Evolutionary conservation across 2,888 invertebrate genomes (phyloP).

Genomic region (Tetranychus piercei): DNA sequence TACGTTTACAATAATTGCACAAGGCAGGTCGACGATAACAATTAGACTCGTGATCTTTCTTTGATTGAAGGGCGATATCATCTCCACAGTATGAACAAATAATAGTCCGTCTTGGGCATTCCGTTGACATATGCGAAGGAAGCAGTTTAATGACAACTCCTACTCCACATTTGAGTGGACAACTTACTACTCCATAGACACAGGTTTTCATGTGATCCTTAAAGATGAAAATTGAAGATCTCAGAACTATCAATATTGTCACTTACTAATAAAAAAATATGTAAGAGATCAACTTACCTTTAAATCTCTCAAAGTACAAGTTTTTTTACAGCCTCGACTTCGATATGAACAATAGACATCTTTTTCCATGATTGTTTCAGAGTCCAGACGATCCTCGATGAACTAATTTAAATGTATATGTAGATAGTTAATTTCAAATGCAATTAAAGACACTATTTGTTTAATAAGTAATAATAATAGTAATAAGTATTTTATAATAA

Average conservation of each 20-base stretch:
- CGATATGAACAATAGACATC: slow-evolving; percentile 19
- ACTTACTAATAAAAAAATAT: background rate
- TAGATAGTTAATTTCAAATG: background rate
- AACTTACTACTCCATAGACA: slow-evolving; percentile 17
- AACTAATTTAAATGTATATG: slow-evolving; percentile 1
- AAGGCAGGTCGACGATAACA: slow-evolving; percentile 15
- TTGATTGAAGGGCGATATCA: slow-evolving; percentile 15
- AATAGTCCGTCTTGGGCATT: slow-evolving; percentile 16
- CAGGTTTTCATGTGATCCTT: slow-evolving; percentile 17
- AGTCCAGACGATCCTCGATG: slow-evolving; percentile 10
- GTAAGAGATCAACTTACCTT: slow-evolving; percentile 3
- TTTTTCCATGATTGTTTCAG: slow-evolving; percentile 12
- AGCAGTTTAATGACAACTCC: slow-evolving; percentile 17
- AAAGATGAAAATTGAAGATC: background rate
- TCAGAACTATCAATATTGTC: background rate
- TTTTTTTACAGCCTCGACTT: slow-evolving; percentile 17
- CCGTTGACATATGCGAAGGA: slow-evolving; percentile 16
- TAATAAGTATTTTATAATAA: too few species aligned
- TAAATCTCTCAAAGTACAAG: slow-evolving; percentile 14
- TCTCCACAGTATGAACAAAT: slow-evolving; percentile 17
- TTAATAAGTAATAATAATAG: background rate
- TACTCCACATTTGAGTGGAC: slow-evolving; percentile 19
- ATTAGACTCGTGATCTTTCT: slow-evolving; percentile 17
- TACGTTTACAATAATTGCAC: slow-evolving; percentile 17
- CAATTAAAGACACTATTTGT: background rate